Evolutionary conservation across 2,113 vertebrate genomes (phyloP).

Genomic region (Lasiurus borealis): DNA sequence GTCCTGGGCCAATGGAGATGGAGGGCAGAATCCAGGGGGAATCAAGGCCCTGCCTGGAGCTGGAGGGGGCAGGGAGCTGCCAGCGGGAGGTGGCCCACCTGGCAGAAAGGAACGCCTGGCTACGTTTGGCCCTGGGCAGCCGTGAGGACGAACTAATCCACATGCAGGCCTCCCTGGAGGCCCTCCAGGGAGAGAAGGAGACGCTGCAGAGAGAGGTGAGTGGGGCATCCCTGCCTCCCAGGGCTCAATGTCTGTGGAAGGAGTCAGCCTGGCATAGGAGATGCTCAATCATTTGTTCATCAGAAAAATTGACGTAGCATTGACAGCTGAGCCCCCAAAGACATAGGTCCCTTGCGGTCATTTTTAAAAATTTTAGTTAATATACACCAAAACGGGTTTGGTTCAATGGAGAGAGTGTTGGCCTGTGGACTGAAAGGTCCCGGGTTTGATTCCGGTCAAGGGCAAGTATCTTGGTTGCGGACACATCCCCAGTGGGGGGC

Average conservation of each 20-base stretch:
- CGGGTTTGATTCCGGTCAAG: too few species aligned
- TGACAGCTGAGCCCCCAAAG: background rate
- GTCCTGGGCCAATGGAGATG: background rate
- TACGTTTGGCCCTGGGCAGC: slow-evolving; percentile 79
- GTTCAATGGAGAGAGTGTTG: too few species aligned
- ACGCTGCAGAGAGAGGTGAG: slow-evolving; percentile 87
- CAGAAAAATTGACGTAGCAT: background rate
- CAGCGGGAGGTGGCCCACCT: slow-evolving; percentile 78
- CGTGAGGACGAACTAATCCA: slow-evolving; percentile 86
- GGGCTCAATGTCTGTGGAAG: background rate
- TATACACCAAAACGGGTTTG: too few species aligned
- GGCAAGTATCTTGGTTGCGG: too few species aligned
- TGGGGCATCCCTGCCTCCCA: background rate
- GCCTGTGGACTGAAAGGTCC: too few species aligned
- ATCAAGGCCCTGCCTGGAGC: background rate
- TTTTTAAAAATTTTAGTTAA: background rate
- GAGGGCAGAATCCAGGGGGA: slow-evolving; percentile 38
- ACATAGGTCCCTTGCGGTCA: background rate
- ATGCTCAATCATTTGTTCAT: background rate
- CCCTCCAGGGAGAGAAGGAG: slow-evolving; percentile 87
- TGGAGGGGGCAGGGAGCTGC: slow-evolving; percentile 61
- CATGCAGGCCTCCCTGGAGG: slow-evolving; percentile 74
- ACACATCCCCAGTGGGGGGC: too few species aligned
- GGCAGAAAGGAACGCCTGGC: slow-evolving; percentile 83
- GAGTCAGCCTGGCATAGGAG: accelerated